These are phyloP conservation scores for Crematogaster levior DNA, from an alignment of 2,888 invertebrate genomes.

Conservation along the genomic window DNA sequence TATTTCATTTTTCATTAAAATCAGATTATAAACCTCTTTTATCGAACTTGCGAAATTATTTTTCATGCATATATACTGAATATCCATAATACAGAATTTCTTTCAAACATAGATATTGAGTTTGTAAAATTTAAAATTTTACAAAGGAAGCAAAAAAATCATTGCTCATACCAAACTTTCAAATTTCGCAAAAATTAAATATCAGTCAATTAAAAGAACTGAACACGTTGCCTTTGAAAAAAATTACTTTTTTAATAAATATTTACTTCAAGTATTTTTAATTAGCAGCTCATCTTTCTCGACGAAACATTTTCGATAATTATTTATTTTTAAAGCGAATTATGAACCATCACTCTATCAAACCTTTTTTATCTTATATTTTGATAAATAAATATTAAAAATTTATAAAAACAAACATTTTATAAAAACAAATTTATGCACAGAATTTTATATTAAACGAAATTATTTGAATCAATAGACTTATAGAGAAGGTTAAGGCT, in stretches of 20 bases:
- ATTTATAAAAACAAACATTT: background rate
- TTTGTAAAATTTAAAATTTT: background rate
- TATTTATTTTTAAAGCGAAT: background rate
- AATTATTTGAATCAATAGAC: background rate
- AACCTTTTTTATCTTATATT: too few relatives aligned
- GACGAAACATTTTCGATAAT: background rate
- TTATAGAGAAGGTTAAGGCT: slow-evolving; percentile 38
- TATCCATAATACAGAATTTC: background rate
- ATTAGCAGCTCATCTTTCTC: background rate
- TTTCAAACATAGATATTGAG: background rate
- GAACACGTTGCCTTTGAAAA: background rate
- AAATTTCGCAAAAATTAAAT: background rate
- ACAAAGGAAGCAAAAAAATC: background rate
- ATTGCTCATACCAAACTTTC: background rate
- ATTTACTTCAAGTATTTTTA: background rate
- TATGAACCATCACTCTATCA: background rate
- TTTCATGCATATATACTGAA: background rate
- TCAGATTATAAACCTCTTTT: background rate
- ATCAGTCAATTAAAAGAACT: background rate
- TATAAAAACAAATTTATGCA: background rate
- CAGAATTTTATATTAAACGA: background rate
- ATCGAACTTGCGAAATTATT: background rate
- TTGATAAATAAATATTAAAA: background rate
- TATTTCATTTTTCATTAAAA: background rate
- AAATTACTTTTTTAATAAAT: background rate